A percentile compares a stretch with the other conserved stretches of the same genome.
Conservation (phyloP, 2,888 invertebrate species). For the Philereme transversata region DNA sequence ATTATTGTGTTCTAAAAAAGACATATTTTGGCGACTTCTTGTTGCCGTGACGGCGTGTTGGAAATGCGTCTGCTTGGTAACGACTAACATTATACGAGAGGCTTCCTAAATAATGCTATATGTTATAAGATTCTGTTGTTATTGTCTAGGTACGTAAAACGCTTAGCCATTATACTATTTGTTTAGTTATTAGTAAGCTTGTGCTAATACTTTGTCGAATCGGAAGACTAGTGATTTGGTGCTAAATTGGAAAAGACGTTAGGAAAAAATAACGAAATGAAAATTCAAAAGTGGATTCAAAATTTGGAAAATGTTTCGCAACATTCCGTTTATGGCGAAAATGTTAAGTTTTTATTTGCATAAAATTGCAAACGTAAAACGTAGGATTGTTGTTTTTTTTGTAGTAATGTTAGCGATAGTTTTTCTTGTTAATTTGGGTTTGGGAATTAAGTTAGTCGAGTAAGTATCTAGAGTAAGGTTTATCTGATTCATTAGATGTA, state of each 20-base stretch:
- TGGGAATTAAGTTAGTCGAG: slow-evolving; percentile 81
- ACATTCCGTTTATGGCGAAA: slow-evolving; percentile 73
- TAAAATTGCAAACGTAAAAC: slow-evolving; percentile 70
- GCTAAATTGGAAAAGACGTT: slow-evolving; percentile 78
- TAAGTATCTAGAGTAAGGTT: slow-evolving; percentile 73
- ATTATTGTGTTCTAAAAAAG: slow-evolving; percentile 74
- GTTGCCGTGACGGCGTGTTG: slow-evolving; percentile 59
- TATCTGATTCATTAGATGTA: slow-evolving; percentile 80
- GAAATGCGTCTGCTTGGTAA: slow-evolving; percentile 66
- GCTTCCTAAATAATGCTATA: slow-evolving; percentile 79
- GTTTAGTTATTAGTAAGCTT: slow-evolving; percentile 75
- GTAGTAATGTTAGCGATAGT: slow-evolving; percentile 75
- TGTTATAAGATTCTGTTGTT: slow-evolving; percentile 82
- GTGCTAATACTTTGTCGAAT: slow-evolving; percentile 75
- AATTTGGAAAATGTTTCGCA: slow-evolving; percentile 58
- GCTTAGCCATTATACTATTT: slow-evolving; percentile 79
- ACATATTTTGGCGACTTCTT: slow-evolving; percentile 76
- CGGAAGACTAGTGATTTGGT: slow-evolving; percentile 83
- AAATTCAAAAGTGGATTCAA: slow-evolving; percentile 50
- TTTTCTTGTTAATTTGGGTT: slow-evolving; percentile 83
- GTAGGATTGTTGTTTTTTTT: slow-evolving; percentile 81
- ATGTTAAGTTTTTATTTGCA: slow-evolving; percentile 83
- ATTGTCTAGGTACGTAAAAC: slow-evolving; percentile 78
- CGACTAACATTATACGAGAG: slow-evolving; percentile 69
- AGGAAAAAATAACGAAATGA: slow-evolving; percentile 56